These are phyloP conservation scores for Sinodicranocentrus sp. DNA, from an alignment of 2,888 invertebrate genomes.

Conservation along the genomic window DNA sequence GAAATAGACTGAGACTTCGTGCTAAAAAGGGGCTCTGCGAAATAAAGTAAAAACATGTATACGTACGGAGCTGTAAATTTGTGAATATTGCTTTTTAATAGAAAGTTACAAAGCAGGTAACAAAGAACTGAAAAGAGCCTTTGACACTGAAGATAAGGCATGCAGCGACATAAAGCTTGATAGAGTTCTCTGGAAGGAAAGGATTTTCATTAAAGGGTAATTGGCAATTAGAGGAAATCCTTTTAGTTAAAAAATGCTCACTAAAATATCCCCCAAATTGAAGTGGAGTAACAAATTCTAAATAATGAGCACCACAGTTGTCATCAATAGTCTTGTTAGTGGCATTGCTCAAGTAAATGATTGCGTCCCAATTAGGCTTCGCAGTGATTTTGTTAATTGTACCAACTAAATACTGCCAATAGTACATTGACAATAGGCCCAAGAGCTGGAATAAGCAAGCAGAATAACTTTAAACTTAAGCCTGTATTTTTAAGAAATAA, in stretches of 20 bases:
- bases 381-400: conserved; percentile 17
- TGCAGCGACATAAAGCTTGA: conserved; percentile 29
- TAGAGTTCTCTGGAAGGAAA: conserved; percentile 18
- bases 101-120: conserved; percentile 54
- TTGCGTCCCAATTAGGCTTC: conserved; percentile 24
- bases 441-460: conserved; percentile 31
- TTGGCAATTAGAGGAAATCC: no score
- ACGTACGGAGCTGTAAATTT: no score
- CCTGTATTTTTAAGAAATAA: no score
- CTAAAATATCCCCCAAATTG: conserved; percentile 41
- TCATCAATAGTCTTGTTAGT: background rate
- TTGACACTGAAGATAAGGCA: conserved; percentile 23
- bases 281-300: conserved; percentile 15
- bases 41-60: background rate
- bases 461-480: no score
- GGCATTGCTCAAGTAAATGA: conserved; percentile 13
- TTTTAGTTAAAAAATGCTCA: background rate
- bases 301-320: conserved; percentile 42
- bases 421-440: conserved; percentile 41
- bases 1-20: background rate
- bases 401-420: conserved; percentile 33
- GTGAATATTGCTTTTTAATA: background rate
- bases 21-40: conserved; percentile 27
- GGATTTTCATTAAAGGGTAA: background rate
- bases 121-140: conserved; percentile 48